These are phyloP conservation scores for Elysia chlorotica DNA, from an alignment of 1,140 invertebrate genomes.

Conservation along the genomic window DNA sequence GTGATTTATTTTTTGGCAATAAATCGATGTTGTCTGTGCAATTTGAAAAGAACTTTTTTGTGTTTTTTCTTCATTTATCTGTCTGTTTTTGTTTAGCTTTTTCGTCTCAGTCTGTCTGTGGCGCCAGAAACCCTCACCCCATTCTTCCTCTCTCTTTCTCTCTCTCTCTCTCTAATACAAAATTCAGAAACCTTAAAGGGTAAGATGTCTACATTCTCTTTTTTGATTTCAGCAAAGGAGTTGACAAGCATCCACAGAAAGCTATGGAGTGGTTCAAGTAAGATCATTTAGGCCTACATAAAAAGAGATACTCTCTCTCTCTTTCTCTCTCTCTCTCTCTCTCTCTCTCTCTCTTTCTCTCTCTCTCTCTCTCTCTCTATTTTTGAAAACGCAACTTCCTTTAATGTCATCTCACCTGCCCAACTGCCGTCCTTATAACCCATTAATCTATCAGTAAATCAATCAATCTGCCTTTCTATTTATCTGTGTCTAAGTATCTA, in stretches of 20 bases:
- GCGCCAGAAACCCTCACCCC: not conserved
- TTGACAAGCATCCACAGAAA: conserved; percentile 61
- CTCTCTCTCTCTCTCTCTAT: not conserved
- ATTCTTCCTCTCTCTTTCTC: not conserved
- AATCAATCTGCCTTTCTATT: no score
- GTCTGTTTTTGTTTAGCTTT: no score
- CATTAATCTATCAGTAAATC: no score
- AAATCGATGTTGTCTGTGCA: no score
- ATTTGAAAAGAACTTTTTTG: not conserved
- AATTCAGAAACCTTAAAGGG: no score
- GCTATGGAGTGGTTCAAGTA: conserved; percentile 68
- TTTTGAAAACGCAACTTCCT: not conserved
- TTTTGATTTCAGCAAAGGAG: conserved; percentile 56
- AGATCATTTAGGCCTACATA: conserved; percentile 1
- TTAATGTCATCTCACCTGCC: not conserved
- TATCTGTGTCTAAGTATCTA: no score
- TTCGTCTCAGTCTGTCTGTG: not conserved
- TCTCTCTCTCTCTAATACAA: no score
- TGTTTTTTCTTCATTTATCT: not conserved
- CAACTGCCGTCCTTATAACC: no score
- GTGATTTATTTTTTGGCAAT: not conserved
- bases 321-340: not conserved
- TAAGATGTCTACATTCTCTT: no score
- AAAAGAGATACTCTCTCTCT: not conserved
- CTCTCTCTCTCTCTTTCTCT: not conserved